Evolutionary conservation across 2,797 vertebrate species (phyloP).

Genomic region (Sciurus vulgaris): DNA sequence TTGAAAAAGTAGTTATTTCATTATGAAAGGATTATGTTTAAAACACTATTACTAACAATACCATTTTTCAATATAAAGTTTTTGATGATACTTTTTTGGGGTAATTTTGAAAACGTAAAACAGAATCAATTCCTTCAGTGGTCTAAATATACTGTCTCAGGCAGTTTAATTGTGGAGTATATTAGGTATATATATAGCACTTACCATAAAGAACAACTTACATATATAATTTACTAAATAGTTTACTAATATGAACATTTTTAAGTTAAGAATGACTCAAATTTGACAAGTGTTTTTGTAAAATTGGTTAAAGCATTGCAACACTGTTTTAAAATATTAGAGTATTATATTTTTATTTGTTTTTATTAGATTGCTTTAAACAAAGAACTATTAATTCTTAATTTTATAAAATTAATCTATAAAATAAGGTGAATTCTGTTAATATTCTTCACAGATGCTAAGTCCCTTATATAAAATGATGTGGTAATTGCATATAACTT

Average conservation of each 20-base stretch:
- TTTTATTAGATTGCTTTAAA: slow-evolving; percentile 55
- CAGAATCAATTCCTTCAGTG: background rate
- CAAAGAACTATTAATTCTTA: slow-evolving; percentile 38
- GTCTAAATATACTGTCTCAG: background rate
- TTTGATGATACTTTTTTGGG: background rate
- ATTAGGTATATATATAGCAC: background rate
- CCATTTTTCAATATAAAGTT: slow-evolving; percentile 55
- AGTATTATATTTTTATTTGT: background rate
- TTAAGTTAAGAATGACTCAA: slow-evolving; percentile 44
- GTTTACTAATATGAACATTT: slow-evolving; percentile 12
- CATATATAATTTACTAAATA: too few species aligned
- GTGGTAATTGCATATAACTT: background rate
- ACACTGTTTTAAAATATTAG: slow-evolving; percentile 36
- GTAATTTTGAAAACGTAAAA: slow-evolving; percentile 35
- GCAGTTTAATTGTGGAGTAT: background rate
- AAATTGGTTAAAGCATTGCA: slow-evolving; percentile 29
- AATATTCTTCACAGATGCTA: background rate
- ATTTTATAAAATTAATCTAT: background rate
- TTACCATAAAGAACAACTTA: background rate
- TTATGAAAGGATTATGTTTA: slow-evolving; percentile 26
- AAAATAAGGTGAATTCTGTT: background rate
- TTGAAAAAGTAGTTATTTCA: slow-evolving; percentile 57
- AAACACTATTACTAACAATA: background rate
- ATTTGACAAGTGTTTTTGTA: slow-evolving; percentile 13
- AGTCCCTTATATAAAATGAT: background rate